Base-by-base conservation (phyloP, 2,888 invertebrate species). In the Conchocele bisecta region DNA sequence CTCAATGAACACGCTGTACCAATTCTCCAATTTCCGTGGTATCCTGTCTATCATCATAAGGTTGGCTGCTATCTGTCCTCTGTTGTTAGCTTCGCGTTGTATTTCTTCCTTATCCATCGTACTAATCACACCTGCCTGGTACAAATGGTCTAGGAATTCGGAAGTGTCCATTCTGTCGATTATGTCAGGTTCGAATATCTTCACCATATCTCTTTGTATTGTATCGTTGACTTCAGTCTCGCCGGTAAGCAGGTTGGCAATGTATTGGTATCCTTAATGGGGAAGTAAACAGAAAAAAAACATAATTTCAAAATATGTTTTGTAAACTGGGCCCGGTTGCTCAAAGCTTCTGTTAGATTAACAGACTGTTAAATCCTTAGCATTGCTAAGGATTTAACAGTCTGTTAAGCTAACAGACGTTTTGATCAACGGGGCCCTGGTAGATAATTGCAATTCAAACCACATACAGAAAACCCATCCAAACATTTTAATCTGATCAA, bases 1-100 rank as follows among this genome's bases (percentile, higher is more conserved):
- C n/a, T 64, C 54, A 26, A 73, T 46, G 24, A 73, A 73, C n/a
- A 46, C 41, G 2, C 29, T 26, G 33, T 59, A 73, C 73, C 73
- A 73, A 20, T 68, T 33, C 22, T 17, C 33, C 24, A 57, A 31
- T 7, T 41, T 28, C 13, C 53, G 35, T 26, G 60, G 58, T 5
- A 73, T 48, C 24, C 73, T 39, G 15, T 59, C 63, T 15, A 73
- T 24, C 7, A 73, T 17, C 20, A 63, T 39, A 15, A 54, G 17
- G 2, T 54, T 51, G 2, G 67, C 73, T 29, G 54, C 46, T 11
- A 26, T 61, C 11, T 46, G 20, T 2, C 73, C 67, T 31, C 31
- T 31, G 33, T 58, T 41, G 1, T 20, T 31, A 31, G 41, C 15
- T 35, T 73, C 67, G 31, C 61, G 51, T 15, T 17, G 5, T 13